Evolutionary conservation across 2,888 invertebrate species (phyloP), one percentile per base, ranked within the genome.

Genomic region (Willowsia nigromaculata): DNA sequence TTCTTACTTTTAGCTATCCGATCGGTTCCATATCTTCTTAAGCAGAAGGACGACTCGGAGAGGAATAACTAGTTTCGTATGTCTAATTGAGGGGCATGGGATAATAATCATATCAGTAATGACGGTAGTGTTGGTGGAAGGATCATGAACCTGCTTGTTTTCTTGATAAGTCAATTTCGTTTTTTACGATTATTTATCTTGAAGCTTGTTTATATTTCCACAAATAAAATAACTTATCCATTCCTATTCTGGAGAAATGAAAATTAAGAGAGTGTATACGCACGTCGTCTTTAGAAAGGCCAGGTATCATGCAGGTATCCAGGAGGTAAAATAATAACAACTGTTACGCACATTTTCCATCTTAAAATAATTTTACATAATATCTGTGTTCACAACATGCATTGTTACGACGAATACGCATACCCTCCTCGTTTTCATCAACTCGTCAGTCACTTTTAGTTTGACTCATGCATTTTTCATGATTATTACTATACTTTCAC

Each of bases 101-200:
- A 71, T 76, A 80, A 87, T 76, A 33, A 85, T 85, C 53, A 80
- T 85, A 84, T 53, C 65, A 74, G 76, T 78, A 62, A 86, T 89
- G 76, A 80, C 25, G 78, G 43, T 90, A 47, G 82, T 86, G 74
- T 74, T 43, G 40, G 65, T 71, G 47, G 50, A 68, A 85, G 30
- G 50, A 74, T 37, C 83, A 56, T 56, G 53, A 87, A 89, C 88
- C 90, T 86, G 59, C 86, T 90, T 83, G 89, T 90, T 90, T 89
- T 89, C 86, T 90, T 90, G 89, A 90, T 90, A 89, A 90, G 86
- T 90, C 87, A 90, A 90, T 90, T 90, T 89, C 82, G 56, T 88
- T 88, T 87, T 88, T 88, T 88, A 88, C 76, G 88, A 88, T 88
- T 76, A 88, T 88, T 84, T 88, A 83, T 88, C 83, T 83, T 78